Conservation (phyloP, 1,140 invertebrate species). For the Aleiodes sp. region DNA sequence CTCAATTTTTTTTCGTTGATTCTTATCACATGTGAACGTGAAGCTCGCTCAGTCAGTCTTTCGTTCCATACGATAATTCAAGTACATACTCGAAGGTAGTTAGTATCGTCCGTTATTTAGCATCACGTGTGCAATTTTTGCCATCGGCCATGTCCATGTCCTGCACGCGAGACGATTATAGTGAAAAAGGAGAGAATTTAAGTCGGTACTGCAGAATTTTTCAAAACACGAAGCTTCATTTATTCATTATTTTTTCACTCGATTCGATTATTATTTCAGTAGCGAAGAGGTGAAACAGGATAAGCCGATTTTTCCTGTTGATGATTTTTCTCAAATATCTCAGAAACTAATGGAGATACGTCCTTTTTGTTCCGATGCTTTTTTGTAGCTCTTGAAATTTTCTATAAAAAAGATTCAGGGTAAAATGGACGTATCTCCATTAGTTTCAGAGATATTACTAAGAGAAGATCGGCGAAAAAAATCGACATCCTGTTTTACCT, state of each 20-base stretch:
- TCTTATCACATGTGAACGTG: slow-evolving; percentile 25
- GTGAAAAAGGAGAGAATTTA: neutral
- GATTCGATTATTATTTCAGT: neutral
- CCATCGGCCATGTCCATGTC: slow-evolving; percentile 21
- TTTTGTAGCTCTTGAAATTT: too few species aligned
- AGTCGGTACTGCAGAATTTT: slow-evolving; percentile 6
- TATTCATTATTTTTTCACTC: neutral
- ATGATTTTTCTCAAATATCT: too few species aligned
- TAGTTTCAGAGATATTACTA: too few species aligned
- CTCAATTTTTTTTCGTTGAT: slow-evolving; percentile 13
- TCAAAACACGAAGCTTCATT: neutral
- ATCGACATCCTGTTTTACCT: too few species aligned
- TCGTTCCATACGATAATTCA: slow-evolving; percentile 21
- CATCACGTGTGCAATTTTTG: slow-evolving; percentile 11
- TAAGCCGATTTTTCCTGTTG: too few species aligned
- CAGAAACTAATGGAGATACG: too few species aligned
- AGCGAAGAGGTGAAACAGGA: too few species aligned
- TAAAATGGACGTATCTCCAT: too few species aligned
- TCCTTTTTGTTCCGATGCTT: too few species aligned
- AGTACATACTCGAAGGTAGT: slow-evolving; percentile 25
- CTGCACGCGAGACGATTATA: slow-evolving; percentile 26
- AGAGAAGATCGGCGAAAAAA: too few species aligned
- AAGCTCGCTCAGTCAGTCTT: slow-evolving; percentile 12
- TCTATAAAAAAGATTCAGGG: too few species aligned
- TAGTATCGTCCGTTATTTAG: slow-evolving; percentile 17